Base-by-base conservation (phyloP, 2,113 vertebrate genomes). In the Vulpes ferrilata region DNA sequence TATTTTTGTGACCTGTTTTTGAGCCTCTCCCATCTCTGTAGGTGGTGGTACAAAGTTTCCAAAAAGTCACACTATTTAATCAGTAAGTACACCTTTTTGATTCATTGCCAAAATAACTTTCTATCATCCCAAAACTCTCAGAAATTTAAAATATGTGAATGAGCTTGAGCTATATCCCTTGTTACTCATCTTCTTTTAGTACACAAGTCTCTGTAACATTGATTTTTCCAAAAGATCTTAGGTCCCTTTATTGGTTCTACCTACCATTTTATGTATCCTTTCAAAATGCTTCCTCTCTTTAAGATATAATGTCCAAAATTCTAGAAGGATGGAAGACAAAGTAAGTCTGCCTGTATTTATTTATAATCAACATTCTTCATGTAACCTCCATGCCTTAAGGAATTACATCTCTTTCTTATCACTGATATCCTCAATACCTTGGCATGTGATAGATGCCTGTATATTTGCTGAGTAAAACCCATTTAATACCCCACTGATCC, bases 181-280 rank as follows among this genome's bases (percentile, higher is more conserved):
- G 22, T 57, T 57, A 60, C 69, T 25, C 43, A 69, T 6, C 83
- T 20, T 89, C 23, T 76, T 96, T 32, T 91, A 88, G 10, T n/a
- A 27, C 51, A 81, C 12, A 88, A 79, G 23, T 69, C 48, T 87
- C 88, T 79, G 93, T 43, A 74, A 74, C 17, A 55, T 79, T 65
- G 5, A 78, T 81, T 93, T 92, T 87, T 69, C 51, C 25, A 96
- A 78, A 92, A 83, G 23, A 55, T 25, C 69, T 67, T 32, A 93
- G 57, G 30, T 80, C 7, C 57, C 51, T 64, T 91, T n/a, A 74
- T 4, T 92, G 53, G 88, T 13, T 91, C 81, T 13, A 86, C 35
- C 25, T 94, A 79, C 32, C 25, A 87, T 73, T 48, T 87, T 95
- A 74, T 19, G 11, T 38, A 79, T 4, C 69, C 65, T 86, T 92